Evolutionary conservation across 2,113 vertebrate species (phyloP), one percentile per base, ranked within the genome.

Genomic region (Ptychochromis oligacanthus): DNA sequence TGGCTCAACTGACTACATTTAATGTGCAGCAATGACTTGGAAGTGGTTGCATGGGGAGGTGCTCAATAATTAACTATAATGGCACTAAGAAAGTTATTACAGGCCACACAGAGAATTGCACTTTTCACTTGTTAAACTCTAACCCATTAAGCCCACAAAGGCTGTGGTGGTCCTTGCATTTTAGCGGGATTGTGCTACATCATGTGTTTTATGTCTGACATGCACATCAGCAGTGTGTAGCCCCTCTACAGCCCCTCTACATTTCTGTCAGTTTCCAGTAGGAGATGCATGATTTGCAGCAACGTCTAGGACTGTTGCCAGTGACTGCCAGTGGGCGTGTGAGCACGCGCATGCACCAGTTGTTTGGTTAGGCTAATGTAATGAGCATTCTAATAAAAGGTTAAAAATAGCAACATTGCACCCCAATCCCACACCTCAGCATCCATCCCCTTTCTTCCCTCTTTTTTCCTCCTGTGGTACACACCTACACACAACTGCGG

Each of bases 321-420:
- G 83, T 34, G n/a, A 52, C 26, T 18, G 49, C 84, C 52, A 17
- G 80, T 86, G 62, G 74, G 85, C 15, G 67, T 74, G n/a, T 74
- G 60, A 31, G 70, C 67, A 56, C 24, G 11, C 26, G 17, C 64
- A 34, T 13, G 75, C 84, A 84, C 86, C 82, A 84, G 80, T 91
- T 91, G 90, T 92, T 89, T 91, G 72, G 81, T 81, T 80, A 81
- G 81, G 88, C 84, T 90, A 90, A 90, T 88, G 87, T 92, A 94
- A 92, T 93, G 85, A 87, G 88, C 76, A 79, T 92, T 91, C 76
- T 92, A 80, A 85, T 90, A 88, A 90, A 93, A 87, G 60, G 84
- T 82, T 88, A 38, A 74, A 92, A 93, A 94, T 93, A 84, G 90
- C 84, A 86, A 52, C 80, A 60, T 64, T 80, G 57, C 67, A 64